Evolutionary conservation across 2,113 vertebrate species (phyloP).

Genomic region (Columbina picui): DNA sequence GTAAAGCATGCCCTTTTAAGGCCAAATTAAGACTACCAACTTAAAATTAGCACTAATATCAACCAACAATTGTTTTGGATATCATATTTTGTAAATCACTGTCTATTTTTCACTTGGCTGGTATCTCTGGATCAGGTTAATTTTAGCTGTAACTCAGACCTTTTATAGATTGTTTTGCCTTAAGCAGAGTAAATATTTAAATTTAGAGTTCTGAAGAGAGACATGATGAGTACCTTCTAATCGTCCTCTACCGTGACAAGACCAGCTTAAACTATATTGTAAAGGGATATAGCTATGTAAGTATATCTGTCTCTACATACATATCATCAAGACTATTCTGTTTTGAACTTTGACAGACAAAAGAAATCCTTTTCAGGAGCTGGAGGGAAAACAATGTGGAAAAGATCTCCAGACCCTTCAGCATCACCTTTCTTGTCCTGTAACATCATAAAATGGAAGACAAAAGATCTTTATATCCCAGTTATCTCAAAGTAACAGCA

Average conservation of each 20-base stretch:
- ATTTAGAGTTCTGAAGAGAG: background rate
- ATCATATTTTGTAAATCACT: background rate
- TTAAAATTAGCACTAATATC: background rate
- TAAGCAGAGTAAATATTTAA: background rate
- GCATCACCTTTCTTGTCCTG: background rate
- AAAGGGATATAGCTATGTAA: rapidly evolving
- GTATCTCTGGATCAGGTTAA: background rate
- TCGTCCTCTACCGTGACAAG: background rate
- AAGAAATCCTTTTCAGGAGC: background rate
- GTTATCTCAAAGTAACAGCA: background rate
- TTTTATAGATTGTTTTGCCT: background rate
- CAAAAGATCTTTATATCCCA: background rate
- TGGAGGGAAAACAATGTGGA: background rate
- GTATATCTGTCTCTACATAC: rapidly evolving
- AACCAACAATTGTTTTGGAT: background rate
- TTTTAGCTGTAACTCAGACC: background rate
- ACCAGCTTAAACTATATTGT: background rate
- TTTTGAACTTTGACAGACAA: background rate
- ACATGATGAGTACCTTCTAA: background rate
- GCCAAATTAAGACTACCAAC: background rate
- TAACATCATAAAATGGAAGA: background rate
- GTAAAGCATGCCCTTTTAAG: background rate
- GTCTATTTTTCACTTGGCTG: background rate
- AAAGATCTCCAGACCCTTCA: background rate
- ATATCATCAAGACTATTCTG: background rate